Conservation (phyloP, 2,797 vertebrate species). For the Leuciscus waleckii region DNA sequence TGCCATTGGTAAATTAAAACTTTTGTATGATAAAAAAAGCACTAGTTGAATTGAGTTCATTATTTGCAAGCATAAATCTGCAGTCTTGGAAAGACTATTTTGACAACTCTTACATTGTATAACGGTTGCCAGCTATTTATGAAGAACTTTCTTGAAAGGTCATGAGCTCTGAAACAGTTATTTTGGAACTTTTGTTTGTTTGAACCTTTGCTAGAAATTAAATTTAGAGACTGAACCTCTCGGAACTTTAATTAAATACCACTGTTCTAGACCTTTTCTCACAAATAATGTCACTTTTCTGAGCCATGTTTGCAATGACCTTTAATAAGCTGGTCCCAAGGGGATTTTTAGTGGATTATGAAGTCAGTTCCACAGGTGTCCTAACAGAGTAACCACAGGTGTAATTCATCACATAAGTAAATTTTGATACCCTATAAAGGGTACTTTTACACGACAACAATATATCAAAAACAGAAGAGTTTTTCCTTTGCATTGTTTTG, state of each 20-base stretch:
- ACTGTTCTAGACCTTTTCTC: conserved; percentile 13
- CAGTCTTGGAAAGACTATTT: too few species aligned
- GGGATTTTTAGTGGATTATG: conserved; percentile 5
- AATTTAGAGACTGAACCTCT: conserved; percentile 2
- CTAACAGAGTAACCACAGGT: not conserved
- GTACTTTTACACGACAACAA: not conserved
- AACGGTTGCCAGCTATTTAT: not conserved
- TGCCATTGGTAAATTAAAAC: too few species aligned
- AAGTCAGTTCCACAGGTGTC: conserved; percentile 8
- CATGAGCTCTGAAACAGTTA: not conserved
- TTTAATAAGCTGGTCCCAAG: conserved; percentile 18
- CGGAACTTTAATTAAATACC: conserved; percentile 16
- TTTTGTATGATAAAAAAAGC: too few species aligned
- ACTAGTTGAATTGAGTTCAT: too few species aligned
- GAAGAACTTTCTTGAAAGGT: not conserved
- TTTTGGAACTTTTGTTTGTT: conserved; percentile 20
- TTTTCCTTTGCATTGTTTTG: not conserved
- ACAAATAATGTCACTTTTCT: conserved; percentile 17
- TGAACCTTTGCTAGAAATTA: conserved; percentile 1
- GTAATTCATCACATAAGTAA: not conserved
- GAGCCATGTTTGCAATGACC: conserved; percentile 29
- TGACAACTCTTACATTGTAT: not conserved
- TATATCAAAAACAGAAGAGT: not conserved
- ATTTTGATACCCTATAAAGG: too few species aligned
- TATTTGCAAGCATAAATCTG: too few species aligned